phyloP scores from a whole-genome alignment of 2,888 invertebrate genomes.

The Lasiommata megera region DNA sequence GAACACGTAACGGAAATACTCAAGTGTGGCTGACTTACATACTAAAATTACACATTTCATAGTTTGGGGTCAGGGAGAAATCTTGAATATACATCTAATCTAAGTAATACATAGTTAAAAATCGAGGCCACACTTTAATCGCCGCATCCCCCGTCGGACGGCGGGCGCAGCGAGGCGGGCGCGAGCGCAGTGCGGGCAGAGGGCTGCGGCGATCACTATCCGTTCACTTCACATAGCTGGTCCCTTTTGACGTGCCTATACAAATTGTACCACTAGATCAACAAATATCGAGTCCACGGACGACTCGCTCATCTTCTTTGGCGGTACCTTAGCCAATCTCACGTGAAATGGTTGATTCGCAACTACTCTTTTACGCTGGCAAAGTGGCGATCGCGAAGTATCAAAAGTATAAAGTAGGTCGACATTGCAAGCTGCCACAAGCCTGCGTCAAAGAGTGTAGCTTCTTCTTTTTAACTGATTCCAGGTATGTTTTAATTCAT shows the following conservation, averaged over 20 bases:
- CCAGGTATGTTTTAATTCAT: no score
- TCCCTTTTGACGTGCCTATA: not conserved
- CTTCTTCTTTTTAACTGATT: no score
- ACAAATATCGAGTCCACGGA: no score
- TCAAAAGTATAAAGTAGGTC: no score
- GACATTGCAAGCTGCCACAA: no score
- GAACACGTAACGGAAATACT: conserved; percentile 2
- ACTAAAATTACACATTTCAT: conserved; percentile 76
- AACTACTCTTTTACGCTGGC: no score
- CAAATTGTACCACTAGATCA: not conserved
- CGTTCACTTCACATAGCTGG: conserved; percentile 31
- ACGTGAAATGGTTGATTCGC: no score
- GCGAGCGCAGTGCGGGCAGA: conserved; percentile 27
- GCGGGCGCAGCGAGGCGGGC: conserved; percentile 25
- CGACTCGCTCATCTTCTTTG: no score
- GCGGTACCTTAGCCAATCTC: no score
- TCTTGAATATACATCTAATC: conserved; percentile 48
- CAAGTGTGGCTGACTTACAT: conserved; percentile 30
- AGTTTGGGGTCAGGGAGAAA: conserved; percentile 64
- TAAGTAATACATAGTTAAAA: conserved; percentile 53
- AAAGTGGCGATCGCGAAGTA: no score
- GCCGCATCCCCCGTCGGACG: conserved; percentile 45
- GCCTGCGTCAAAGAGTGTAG: no score
- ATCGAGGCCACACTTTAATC: conserved; percentile 74
- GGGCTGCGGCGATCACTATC: conserved; percentile 57